These are phyloP conservation scores for Gasterosteus aculeatus DNA, from an alignment of 2,113 vertebrate species.

Conservation along the genomic window DNA sequence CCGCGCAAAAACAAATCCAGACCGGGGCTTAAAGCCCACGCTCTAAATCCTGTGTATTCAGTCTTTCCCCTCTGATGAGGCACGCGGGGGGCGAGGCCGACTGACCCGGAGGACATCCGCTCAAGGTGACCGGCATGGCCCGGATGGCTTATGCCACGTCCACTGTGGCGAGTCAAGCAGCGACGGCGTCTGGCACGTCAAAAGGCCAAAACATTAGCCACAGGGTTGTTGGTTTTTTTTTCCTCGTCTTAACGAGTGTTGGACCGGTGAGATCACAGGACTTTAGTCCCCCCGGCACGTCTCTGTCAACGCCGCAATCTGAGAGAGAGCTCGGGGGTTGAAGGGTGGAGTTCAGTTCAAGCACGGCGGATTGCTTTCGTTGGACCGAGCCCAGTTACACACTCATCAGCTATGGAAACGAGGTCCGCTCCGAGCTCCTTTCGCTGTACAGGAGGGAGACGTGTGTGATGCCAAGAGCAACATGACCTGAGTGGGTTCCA, in stretches of 20 bases:
- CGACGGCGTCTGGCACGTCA: constrained; percentile 41
- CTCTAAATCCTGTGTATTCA: constrained; percentile 72
- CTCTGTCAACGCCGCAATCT: constrained; percentile 61
- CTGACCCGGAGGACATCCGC: constrained; percentile 57
- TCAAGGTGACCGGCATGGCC: constrained; percentile 65
- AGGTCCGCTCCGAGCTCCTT: constrained; percentile 71
- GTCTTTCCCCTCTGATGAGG: constrained; percentile 67
- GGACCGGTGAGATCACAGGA: constrained; percentile 29
- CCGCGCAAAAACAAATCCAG: constrained; percentile 61
- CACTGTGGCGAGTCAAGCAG: constrained; percentile 36
- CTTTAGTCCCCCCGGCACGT: constrained; percentile 15
- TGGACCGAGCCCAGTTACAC: constrained; percentile 66
- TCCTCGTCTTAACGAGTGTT: constrained; percentile 17
- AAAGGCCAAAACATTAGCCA: constrained; percentile 43
- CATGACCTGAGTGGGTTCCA: constrained; percentile 71
- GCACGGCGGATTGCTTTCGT: constrained; percentile 65
- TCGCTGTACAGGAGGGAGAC: constrained; percentile 47
- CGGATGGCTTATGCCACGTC: constrained; percentile 36
- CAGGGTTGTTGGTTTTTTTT: background rate
- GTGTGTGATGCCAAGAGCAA: constrained; percentile 83
- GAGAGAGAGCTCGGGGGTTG: constrained; percentile 42
- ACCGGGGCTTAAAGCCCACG: constrained; percentile 58
- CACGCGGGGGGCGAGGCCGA: constrained; percentile 56
- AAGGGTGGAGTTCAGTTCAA: constrained; percentile 44
- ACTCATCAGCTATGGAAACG: constrained; percentile 75